These are phyloP conservation scores for Istiophorus platypterus DNA, from an alignment of 2,113 vertebrate genomes.

Conservation along the genomic window DNA sequence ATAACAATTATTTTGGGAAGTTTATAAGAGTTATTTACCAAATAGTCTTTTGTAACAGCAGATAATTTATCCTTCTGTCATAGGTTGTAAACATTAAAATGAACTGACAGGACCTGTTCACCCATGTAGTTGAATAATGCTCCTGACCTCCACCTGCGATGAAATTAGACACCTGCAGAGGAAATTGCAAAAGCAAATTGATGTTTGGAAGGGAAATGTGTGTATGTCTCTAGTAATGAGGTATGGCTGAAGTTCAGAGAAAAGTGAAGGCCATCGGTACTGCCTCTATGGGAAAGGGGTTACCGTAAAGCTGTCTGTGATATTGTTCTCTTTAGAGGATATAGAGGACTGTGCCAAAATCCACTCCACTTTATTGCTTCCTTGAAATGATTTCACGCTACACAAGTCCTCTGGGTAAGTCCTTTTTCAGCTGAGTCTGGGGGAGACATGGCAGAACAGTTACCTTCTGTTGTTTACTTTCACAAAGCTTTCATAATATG, in stretches of 20 bases:
- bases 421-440: constrained; percentile 27
- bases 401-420: constrained; percentile 5
- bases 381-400: constrained; percentile 50
- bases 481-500: constrained; percentile 61
- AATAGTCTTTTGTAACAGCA: background rate
- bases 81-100: constrained; percentile 7
- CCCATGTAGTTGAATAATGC: constrained; percentile 15
- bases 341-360: constrained; percentile 58
- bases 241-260: constrained; percentile 23
- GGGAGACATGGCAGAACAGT: constrained; percentile 34
- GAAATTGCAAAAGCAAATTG: constrained; percentile 48
- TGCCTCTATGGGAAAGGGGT: constrained; percentile 58
- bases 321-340: constrained; percentile 67
- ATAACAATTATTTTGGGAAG: constrained; percentile 6
- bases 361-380: constrained; percentile 74
- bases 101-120: constrained; percentile 12
- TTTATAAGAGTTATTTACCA: background rate
- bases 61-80: background rate
- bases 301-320: constrained; percentile 53
- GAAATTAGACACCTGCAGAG: constrained; percentile 46
- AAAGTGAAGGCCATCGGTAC: constrained; percentile 9
- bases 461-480: constrained; percentile 49
- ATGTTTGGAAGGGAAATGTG: background rate
- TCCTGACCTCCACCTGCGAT: constrained; percentile 34
- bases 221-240: constrained; percentile 31